phyloP scores from a whole-genome alignment of 2,113 vertebrate genomes.

The Symphodus melops region DNA sequence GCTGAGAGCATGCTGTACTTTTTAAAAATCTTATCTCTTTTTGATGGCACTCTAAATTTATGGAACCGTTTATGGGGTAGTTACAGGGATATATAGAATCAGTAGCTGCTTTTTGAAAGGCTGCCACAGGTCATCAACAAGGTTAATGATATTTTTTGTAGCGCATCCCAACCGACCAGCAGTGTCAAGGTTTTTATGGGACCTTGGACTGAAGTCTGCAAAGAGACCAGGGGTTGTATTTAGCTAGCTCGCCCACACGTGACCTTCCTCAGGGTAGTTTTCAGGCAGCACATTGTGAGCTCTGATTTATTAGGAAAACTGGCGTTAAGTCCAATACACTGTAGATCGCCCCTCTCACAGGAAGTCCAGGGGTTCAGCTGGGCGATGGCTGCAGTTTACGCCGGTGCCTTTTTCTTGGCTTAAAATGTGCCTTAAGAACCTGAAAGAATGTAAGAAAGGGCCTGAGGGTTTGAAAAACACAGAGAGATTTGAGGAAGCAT shows the following conservation, averaged over 20 bases:
- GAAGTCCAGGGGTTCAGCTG: slow-evolving; percentile 42
- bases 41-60: slow-evolving; percentile 16
- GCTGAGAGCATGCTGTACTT: slow-evolving; percentile 14
- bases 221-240: slow-evolving; percentile 38
- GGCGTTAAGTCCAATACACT: slow-evolving; percentile 41
- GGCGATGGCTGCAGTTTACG: slow-evolving; percentile 41
- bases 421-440: slow-evolving; percentile 45
- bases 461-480: slow-evolving; percentile 72
- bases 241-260: slow-evolving; percentile 31
- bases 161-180: slow-evolving; percentile 3
- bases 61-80: slow-evolving; percentile 53
- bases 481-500: slow-evolving; percentile 54
- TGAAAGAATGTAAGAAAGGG: slow-evolving; percentile 73
- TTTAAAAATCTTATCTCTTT: slow-evolving; percentile 8
- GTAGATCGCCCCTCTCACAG: slow-evolving; percentile 44
- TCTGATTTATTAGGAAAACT: slow-evolving; percentile 64
- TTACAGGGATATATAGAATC: slow-evolving; percentile 43
- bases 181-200: slow-evolving; percentile 42
- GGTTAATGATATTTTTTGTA: slow-evolving; percentile 36
- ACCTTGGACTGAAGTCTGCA: slow-evolving; percentile 7
- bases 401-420: slow-evolving; percentile 63
- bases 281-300: slow-evolving; percentile 31
- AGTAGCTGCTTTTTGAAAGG: slow-evolving; percentile 34
- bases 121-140: slow-evolving; percentile 31
- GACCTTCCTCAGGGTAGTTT: slow-evolving; percentile 43